Base-by-base conservation (phyloP, 1,140 invertebrate species). In the Dendroctonus ponderosae region DNA sequence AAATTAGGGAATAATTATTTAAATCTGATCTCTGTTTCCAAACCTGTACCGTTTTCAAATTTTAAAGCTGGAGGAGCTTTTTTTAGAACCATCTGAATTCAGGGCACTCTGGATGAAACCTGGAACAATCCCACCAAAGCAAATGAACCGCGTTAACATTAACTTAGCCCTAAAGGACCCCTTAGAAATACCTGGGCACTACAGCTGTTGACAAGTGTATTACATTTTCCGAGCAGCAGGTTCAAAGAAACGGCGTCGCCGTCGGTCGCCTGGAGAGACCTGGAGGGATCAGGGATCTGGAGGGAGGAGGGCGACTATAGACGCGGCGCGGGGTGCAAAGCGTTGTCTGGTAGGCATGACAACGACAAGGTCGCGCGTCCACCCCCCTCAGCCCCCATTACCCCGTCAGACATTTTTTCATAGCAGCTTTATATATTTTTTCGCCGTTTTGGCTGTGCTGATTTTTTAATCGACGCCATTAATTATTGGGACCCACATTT, bases 341-440 rank as follows among this genome's bases (percentile, higher is more conserved):
- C 64, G 68, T 67, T 69, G 70, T 72, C 71, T 72, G 56, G 71
- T 72, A 60, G 60, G 53, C 71, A 53, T 65, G 68, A 64, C 59
- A 52, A 72, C 71, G 66, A 63, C 71, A 72, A 72, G 72, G 72
- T 71, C 71, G 67, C 65, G 62, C 58, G 49, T 57, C 46, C 43
- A 59, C 70, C 64, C 67, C 48, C 41, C 15, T 42, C 38, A 12
- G 43, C 38, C 37, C 58, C 49, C 15, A 58, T 46, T n/a, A 12
- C 50, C 62, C 49, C 41, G 58, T 40, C 69, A 56, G 62, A 56
- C 66, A 62, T 38, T 68, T 68, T 71, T 68, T 66, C 66, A 68
- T 49, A 60, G 57, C 58, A 48, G 62, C 51, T 62, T 66, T 58
- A 64, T 68, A 43, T 58, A 44, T 68, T 64, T 68, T 58, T 56